phyloP scores from a whole-genome alignment of 2,888 invertebrate genomes.

The Rhagium mordax region DNA sequence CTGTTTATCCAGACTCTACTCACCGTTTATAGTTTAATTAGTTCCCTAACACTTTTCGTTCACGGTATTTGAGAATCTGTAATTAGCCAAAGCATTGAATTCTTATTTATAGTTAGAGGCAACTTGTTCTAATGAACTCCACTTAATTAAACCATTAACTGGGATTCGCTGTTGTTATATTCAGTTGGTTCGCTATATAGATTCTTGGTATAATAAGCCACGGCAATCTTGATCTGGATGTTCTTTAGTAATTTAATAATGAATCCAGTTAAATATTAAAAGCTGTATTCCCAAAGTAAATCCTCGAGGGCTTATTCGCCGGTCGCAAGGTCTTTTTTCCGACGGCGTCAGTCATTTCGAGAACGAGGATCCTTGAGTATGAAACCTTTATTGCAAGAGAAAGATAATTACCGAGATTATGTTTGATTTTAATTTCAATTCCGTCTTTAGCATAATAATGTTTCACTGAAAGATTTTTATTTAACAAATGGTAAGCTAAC shows the following conservation, averaged over 20 bases:
- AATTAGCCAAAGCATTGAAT: neutral
- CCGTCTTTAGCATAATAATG: too few relatives aligned
- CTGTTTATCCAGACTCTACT: too few relatives aligned
- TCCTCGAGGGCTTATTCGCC: neutral
- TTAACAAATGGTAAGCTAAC: too few relatives aligned
- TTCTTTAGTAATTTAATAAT: neutral
- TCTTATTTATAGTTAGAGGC: neutral
- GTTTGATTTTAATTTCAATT: neutral
- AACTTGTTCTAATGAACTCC: neutral
- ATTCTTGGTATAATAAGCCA: neutral
- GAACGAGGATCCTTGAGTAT: too few relatives aligned
- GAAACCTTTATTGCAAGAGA: neutral
- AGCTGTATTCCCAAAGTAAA: neutral
- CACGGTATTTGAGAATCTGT: neutral
- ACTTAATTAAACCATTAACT: neutral
- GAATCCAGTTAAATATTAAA: neutral
- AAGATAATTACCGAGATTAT: neutral
- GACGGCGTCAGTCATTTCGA: neutral
- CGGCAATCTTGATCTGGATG: neutral
- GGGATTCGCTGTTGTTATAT: constrained; percentile 1
- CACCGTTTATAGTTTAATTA: neutral
- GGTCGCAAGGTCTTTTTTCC: neutral
- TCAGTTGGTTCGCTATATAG: neutral
- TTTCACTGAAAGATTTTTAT: too few relatives aligned
- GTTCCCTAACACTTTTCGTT: neutral